These are phyloP conservation scores for Chunga burmeisteri DNA, from an alignment of 2,113 vertebrate genomes.

Conservation along the genomic window DNA sequence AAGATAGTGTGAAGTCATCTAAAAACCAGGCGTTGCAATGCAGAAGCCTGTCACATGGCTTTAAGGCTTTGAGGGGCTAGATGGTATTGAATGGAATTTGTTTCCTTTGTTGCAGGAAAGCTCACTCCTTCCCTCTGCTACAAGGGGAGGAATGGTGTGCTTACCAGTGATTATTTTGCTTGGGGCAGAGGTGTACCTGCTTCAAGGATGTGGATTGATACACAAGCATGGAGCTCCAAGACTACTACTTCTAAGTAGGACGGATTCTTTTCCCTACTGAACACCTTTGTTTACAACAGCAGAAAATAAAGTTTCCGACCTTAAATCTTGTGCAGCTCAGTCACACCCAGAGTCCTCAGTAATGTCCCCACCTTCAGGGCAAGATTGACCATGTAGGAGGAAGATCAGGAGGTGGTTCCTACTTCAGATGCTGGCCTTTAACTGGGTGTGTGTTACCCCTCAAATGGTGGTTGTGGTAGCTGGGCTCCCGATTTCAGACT, in stretches of 20 bases:
- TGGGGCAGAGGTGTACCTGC: neutral
- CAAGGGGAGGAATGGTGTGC: neutral
- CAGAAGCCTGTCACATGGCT: neutral
- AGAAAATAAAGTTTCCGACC: neutral
- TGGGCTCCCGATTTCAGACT: neutral
- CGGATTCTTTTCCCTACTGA: neutral
- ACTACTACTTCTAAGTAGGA: neutral
- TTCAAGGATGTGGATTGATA: neutral
- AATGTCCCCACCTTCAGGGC: neutral
- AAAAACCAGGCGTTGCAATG: neutral
- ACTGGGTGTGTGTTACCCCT: neutral
- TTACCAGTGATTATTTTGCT: neutral
- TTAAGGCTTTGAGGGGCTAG: neutral
- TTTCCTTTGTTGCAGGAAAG: neutral
- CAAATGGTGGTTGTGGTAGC: neutral
- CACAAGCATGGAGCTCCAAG: neutral
- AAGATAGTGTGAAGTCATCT: neutral
- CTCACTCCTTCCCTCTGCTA: neutral
- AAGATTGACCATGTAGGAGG: neutral
- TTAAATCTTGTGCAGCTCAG: neutral
- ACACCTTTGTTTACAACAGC: neutral
- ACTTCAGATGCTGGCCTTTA: neutral
- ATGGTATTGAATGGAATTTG: neutral
- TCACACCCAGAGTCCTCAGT: neutral
- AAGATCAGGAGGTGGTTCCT: neutral